Base-by-base conservation (phyloP, 2,797 vertebrate genomes). In the Huso huso region DNA sequence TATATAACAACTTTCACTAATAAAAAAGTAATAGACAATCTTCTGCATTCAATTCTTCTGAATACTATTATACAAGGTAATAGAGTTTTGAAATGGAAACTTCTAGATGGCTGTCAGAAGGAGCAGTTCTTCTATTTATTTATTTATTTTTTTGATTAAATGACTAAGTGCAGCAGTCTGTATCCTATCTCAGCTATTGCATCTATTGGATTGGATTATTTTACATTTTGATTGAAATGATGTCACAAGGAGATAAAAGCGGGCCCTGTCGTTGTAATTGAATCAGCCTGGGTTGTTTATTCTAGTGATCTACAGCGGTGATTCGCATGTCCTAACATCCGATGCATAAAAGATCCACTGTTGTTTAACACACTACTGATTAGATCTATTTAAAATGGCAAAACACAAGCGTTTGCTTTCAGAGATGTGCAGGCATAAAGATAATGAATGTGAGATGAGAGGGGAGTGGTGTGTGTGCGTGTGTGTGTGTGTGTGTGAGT, bases 191-290 rank as follows among this genome's bases (percentile, higher is more conserved):
- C 87, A 78, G 76, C 91, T 89, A 92, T 91, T 87, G 90, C 91
- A 93, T 93, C 93, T 89, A 88, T 89, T 89, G 91, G 90, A 93
- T 94, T 95, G 94, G 93, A 95, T 98, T 97, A 95, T 97, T 98
- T 96, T 95, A 96, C 96, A 98, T 98, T 98, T 97, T 98, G 95
- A 98, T 99, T 94, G 95, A 98, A 97, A 95, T 93, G 95, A 98
- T 99, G 95, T 95, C 93, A 93, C 78, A 62, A 73, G 79, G 89
- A 93, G 95, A 98, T 97, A 96, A 96, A 95, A 93, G 90, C 85
- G 78, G 83, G 88, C 87, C 89, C 87, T 86, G 78, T 83, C 90
- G 84, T 88, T 93, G 95, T 96, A 95, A 98, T 94, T 95, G 95
- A 95, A 96, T 94, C 92, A 93, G 93, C 81, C 85, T 59, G 77